Percentiles rank a stretch among this genome's conserved stretches.
Evolutionary conservation across 2,113 vertebrate genomes (phyloP).

Genomic region (Oxyura jamaicensis): DNA sequence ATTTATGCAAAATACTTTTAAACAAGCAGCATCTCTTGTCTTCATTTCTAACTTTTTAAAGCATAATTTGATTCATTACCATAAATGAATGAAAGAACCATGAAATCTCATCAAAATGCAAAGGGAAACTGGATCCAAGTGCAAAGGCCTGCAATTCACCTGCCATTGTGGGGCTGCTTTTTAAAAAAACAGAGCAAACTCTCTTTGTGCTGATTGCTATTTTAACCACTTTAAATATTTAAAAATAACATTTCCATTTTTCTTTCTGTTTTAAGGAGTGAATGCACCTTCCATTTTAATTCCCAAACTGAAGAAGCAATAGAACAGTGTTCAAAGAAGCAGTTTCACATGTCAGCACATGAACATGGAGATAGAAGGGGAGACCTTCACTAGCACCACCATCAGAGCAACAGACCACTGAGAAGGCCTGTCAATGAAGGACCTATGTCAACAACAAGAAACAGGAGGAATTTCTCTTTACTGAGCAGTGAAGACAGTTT

Average conservation of each 20-base stretch:
- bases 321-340: not conserved
- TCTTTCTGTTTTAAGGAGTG: not conserved
- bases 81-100: slow-evolving; percentile 15
- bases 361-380: not conserved
- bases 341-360: not conserved
- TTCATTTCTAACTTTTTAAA: slow-evolving; percentile 36
- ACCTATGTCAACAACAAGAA: not conserved
- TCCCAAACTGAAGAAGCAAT: not conserved
- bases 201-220: not conserved
- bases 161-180: not conserved
- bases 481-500: not conserved
- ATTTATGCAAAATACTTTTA: slow-evolving; percentile 33
- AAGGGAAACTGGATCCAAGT: not conserved
- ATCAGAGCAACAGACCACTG: not conserved
- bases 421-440: not conserved
- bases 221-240: slow-evolving; percentile 23
- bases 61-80: slow-evolving; percentile 16
- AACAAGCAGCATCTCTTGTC: slow-evolving; percentile 19
- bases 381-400: not conserved
- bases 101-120: not conserved
- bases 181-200: not conserved
- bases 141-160: not conserved
- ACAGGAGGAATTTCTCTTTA: not conserved
- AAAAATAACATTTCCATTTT: slow-evolving; percentile 1
- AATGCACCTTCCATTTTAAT: not conserved